phyloP scores from a whole-genome alignment of 1,140 invertebrate genomes.

The Drosophila fuyamai region DNA sequence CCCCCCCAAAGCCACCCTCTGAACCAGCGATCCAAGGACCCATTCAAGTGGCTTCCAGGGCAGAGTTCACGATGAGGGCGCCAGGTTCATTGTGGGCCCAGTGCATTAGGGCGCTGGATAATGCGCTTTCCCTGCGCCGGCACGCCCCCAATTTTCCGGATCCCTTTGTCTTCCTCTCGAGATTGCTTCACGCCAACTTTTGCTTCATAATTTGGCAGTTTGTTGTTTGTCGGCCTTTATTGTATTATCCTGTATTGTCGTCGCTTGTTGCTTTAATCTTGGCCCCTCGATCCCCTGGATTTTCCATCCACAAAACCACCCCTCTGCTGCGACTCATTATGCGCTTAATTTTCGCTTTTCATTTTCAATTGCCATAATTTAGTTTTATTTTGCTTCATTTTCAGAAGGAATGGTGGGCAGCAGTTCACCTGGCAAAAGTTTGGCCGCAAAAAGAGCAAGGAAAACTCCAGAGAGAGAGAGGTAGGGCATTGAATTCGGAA shows the following conservation, averaged over 20 bases:
- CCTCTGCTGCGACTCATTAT: conserved; percentile 69
- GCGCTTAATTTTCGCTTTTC: conserved; percentile 84
- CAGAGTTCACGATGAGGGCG: conserved; percentile 17
- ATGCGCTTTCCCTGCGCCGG: conserved; percentile 28
- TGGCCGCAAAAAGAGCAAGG: conserved; percentile 48
- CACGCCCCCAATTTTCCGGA: conserved; percentile 14
- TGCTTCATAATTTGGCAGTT: conserved; percentile 65
- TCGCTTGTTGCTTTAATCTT: conserved; percentile 73
- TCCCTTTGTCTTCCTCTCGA: conserved; percentile 28
- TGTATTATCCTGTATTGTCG: conserved; percentile 71
- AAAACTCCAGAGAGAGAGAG: not conserved
- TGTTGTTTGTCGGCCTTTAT: conserved; percentile 59
- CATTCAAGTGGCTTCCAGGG: conserved; percentile 31
- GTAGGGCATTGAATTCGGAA: not conserved
- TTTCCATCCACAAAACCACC: not conserved
- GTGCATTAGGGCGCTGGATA: conserved; percentile 62
- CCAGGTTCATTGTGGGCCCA: conserved; percentile 49
- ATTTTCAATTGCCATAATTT: conserved; percentile 85
- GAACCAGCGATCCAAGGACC: conserved; percentile 10
- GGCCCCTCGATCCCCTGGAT: conserved; percentile 9
- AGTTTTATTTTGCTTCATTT: conserved; percentile 82
- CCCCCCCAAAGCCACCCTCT: not conserved
- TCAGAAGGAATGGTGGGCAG: conserved; percentile 8
- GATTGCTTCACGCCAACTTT: conserved; percentile 53
- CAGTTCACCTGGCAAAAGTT: conserved; percentile 52